Evolutionary conservation across 1,140 invertebrate genomes (phyloP), one percentile per base, ranked within the genome.

Genomic region (Atta cephalotes): DNA sequence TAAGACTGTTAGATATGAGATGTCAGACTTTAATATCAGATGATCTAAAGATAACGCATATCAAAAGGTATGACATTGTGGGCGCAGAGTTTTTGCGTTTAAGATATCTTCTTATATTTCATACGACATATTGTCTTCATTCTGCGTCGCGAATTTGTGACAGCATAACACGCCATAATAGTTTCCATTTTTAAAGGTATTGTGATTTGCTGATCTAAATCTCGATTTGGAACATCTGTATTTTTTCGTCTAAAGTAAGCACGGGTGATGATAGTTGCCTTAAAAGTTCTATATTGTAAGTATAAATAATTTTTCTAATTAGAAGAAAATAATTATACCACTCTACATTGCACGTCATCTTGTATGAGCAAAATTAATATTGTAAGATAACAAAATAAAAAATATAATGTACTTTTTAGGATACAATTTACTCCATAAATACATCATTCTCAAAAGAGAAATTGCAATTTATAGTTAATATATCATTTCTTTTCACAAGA

Each of bases 1-100:
- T 76, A 82, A 82, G 80, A 21, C 31, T 18, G 39, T 62, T 76
- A 35, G 68, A 70, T 68, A 81, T 58, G 80, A 35, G 68, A 70
- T 58, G 80, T 84, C 56, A 74, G 80, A 74, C 18, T 45, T 18
- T 82, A 82, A 84, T 82, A 82, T 84, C 70, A 31, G 70, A 76
- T 74, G 72, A 84, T 84, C 56, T 76, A 45, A 12, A 82, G 80
- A 84, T 84, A 84, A 84, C 58, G n/a, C 80, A 62, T 84, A 84
- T 84, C 80, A 84, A 84, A 76, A 74, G 25, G 53, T 49, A 58
- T n/a, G 80, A 84, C n/a, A 74, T 84, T 84, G 39, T 63, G 56
- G 2, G 28, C 18, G 3, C 0, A 63, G 14, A 62, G 7, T n/a
- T 71, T 76, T 74, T 49, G 39, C 51, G 56, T 74, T 82, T 76